phyloP scores from a whole-genome alignment of 1,140 invertebrate genomes.

The Atopsyche davidsoni region DNA sequence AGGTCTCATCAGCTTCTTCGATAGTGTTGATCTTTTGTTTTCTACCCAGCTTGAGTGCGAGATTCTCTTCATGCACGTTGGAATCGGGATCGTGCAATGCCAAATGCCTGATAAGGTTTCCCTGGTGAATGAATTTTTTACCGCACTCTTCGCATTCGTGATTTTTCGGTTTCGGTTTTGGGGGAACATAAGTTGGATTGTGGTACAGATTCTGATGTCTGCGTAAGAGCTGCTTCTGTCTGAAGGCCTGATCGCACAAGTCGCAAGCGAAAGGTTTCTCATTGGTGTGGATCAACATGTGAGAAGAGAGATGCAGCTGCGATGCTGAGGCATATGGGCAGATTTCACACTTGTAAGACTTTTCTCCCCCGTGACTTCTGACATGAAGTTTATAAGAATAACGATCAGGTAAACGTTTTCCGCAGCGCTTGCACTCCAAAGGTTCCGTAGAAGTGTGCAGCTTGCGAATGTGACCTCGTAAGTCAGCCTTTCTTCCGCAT shows the following conservation, averaged over 20 bases:
- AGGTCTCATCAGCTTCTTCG: constrained; percentile 41
- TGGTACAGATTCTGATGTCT: constrained; percentile 86
- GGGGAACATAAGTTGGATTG: constrained; percentile 77
- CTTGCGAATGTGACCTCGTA: constrained; percentile 88
- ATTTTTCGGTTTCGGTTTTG: constrained; percentile 71
- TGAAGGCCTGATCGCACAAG: constrained; percentile 63
- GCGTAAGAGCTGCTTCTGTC: constrained; percentile 82
- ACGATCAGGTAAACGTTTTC: constrained; percentile 78
- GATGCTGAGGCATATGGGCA: constrained; percentile 88
- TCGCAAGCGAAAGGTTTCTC: constrained; percentile 78
- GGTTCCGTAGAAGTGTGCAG: constrained; percentile 84
- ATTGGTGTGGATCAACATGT: constrained; percentile 87
- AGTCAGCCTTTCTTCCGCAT: constrained; percentile 89
- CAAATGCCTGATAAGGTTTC: constrained; percentile 83
- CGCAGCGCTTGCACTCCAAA: constrained; percentile 80
- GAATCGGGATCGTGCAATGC: constrained; percentile 78
- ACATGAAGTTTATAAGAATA: constrained; percentile 58
- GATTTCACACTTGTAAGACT: constrained; percentile 85
- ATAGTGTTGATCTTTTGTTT: constrained; percentile 66
- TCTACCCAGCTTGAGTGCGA: constrained; percentile 65
- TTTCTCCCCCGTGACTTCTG: constrained; percentile 82
- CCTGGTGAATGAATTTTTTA: constrained; percentile 76
- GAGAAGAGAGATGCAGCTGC: constrained; percentile 79
- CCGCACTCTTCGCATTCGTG: constrained; percentile 80
- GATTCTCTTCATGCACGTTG: constrained; percentile 60